phyloP scores from a whole-genome alignment of 2,797 vertebrate species.

The Melanotaenia nigrans region DNA sequence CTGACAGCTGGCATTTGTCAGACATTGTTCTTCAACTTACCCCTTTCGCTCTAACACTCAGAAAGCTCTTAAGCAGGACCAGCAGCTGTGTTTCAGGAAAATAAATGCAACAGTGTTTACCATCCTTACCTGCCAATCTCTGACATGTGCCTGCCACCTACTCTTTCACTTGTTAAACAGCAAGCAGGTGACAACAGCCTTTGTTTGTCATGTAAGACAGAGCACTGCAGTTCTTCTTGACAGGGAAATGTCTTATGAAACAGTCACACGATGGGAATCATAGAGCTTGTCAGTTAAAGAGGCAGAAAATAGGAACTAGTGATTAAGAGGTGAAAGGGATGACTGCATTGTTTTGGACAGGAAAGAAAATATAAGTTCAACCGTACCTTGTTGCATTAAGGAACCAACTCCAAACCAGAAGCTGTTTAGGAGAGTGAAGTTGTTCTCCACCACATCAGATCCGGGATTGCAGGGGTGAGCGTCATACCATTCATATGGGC shows the following conservation, averaged over 20 bases:
- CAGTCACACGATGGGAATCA: conserved; percentile 61
- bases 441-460: conserved; percentile 97
- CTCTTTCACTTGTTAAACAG: conserved; percentile 69
- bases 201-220: conserved; percentile 78
- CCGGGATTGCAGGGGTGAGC: conserved; percentile 97
- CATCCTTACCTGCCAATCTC: conserved; percentile 73
- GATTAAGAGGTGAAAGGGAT: conserved; percentile 2
- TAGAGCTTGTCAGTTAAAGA: conserved; percentile 72
- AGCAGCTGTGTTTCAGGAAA: conserved; percentile 69
- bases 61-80: conserved; percentile 63
- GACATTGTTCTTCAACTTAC: conserved; percentile 62
- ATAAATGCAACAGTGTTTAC: conserved; percentile 76
- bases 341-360: conserved; percentile 62
- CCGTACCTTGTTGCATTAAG: conserved; percentile 91
- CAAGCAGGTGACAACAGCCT: conserved; percentile 81
- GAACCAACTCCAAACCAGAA: conserved; percentile 99
- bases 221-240: conserved; percentile 77
- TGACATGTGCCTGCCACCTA: conserved; percentile 82
- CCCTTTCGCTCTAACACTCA: conserved; percentile 58
- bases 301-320: conserved; percentile 46
- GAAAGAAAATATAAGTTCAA: background rate
- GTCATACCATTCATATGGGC: conserved; percentile 98
- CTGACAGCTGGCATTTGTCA: conserved; percentile 78
- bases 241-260: conserved; percentile 78
- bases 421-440: conserved; percentile 98